phyloP scores from a whole-genome alignment of 2,113 vertebrate species.

The Oostethus manadensis region DNA sequence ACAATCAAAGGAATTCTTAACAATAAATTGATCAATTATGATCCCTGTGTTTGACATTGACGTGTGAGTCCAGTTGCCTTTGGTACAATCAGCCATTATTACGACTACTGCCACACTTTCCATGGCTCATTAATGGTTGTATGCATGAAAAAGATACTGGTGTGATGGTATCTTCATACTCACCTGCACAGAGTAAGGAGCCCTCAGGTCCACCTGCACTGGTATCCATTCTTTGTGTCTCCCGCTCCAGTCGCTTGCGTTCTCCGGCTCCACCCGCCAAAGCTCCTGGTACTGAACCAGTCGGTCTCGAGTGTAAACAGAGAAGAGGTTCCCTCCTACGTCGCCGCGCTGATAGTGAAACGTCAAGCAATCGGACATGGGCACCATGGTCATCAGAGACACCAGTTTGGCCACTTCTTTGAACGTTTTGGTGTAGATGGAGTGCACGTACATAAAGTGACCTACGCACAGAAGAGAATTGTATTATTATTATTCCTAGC shows the following conservation, averaged over 20 bases:
- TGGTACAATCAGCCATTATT: too few relatives aligned
- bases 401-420: slow-evolving; percentile 89
- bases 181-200: slow-evolving; percentile 85
- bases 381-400: slow-evolving; percentile 78
- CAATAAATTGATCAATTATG: too few relatives aligned
- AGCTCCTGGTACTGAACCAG: slow-evolving; percentile 88
- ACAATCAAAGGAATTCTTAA: too few relatives aligned
- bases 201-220: slow-evolving; percentile 83
- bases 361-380: slow-evolving; percentile 86
- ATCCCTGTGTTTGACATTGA: too few relatives aligned
- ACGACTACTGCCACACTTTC: background rate
- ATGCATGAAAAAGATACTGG: too few relatives aligned
- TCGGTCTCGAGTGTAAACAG: slow-evolving; percentile 80
- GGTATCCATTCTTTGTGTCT: slow-evolving; percentile 70
- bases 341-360: slow-evolving; percentile 86
- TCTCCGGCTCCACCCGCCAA: slow-evolving; percentile 74
- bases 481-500: background rate
- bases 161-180: slow-evolving; percentile 2
- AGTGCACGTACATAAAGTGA: slow-evolving; percentile 94
- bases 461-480: slow-evolving; percentile 63
- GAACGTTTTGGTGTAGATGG: slow-evolving; percentile 81
- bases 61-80: too few relatives aligned
- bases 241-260: slow-evolving; percentile 38
- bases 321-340: slow-evolving; percentile 78
- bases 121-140: too few relatives aligned